A percentile compares a stretch with the other conserved stretches of the same genome.
These are phyloP conservation scores for Dusona sp. DNA, from an alignment of 2,888 invertebrate species.

Conservation along the genomic window DNA sequence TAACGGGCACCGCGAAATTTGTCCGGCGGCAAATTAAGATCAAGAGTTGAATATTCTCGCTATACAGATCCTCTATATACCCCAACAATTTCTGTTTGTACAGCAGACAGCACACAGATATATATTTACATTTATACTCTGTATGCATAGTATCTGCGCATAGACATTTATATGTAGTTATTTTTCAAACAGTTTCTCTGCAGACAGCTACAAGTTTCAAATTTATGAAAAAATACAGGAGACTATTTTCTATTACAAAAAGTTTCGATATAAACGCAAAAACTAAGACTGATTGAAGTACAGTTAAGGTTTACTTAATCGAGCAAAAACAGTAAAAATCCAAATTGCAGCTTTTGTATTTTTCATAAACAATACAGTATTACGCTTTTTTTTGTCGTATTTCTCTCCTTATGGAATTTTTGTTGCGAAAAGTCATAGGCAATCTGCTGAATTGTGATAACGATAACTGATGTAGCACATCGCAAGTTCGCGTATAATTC, in stretches of 20 bases:
- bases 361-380: no score
- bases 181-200: neutral
- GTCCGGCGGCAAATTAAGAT: conserved; percentile 81
- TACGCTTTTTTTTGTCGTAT: no score
- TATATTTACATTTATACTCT: conserved; percentile 15
- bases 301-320: no score
- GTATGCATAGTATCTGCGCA: neutral
- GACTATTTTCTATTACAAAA: neutral
- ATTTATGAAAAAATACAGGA: neutral
- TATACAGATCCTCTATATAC: neutral
- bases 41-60: conserved; percentile 71
- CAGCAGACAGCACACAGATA: neutral
- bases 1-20: conserved; percentile 80
- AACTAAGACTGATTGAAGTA: neutral
- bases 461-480: conserved; percentile 17
- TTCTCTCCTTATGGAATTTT: neutral
- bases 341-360: no score
- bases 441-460: conserved; percentile 15
- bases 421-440: neutral
- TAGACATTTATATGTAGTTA: neutral
- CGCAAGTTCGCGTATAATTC: conserved; percentile 37
- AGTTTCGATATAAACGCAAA: neutral
- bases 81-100: conserved; percentile 15
- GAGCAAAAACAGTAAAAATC: no score
- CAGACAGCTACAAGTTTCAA: neutral